Base-by-base conservation (phyloP, 2,888 invertebrate genomes). In the Hoplodrina blanda region DNA sequence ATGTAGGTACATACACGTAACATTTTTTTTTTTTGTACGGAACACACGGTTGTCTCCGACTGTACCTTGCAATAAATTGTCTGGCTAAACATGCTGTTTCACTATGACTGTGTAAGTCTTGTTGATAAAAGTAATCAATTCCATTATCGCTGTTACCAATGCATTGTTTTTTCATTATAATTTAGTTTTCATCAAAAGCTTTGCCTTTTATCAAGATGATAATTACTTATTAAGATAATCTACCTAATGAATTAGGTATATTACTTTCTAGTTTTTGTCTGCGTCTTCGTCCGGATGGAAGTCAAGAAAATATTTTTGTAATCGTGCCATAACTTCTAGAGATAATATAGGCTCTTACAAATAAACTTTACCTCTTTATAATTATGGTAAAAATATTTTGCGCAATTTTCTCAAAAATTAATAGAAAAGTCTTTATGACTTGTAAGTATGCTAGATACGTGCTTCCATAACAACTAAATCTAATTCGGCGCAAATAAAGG, bases 201-300 rank as follows among this genome's bases (percentile, higher is more conserved):
- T 41, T 19, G 19, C 37, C 13, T 62, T 20, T 46, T 74, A 71
- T 56, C 75, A 52, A 33, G 8, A 17, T 50, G 8, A 20, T 52
- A 55, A 15, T 20, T 44, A n/a, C n/a, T n/a, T n/a, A 19, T 49
- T 19, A 19, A 4, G 8, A n/a, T 25, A n/a, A 20, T 30, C 19
- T 54, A 19, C n/a, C 7, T 37, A 8, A 37, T 37, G 37, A 37
- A 37, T 8, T 37, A 1, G 8, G 8, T 37, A 37, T 37, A 37
- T 37, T 1, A 37, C 7, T 8, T 37, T 8, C 37, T 37, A 37
- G 37, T 8, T 37, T 8, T 37, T 37, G 37, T 8, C 37, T 8
- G 37, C 8, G 37, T 1, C 8, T 37, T 8, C 37, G 37, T 37
- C 37, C 7, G 37, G 8, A 8, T 37, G 8, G 8, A 37, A 37